Conservation (phyloP, 2,888 invertebrate species). For the Glaucopsyche alexis region DNA sequence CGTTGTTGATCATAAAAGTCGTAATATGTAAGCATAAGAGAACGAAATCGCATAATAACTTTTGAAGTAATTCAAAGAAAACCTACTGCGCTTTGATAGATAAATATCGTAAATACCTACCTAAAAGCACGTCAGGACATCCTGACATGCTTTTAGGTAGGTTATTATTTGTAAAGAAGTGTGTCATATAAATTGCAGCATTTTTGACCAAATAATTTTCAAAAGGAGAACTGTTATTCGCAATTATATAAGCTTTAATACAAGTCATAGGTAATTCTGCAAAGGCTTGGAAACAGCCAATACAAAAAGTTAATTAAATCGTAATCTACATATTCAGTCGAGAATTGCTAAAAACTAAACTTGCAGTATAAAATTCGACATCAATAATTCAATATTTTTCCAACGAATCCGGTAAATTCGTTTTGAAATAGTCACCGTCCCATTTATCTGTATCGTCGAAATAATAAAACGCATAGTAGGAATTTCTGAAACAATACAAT, state of each 20-base stretch:
- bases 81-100: no score
- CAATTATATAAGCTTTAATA: no score
- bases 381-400: neutral
- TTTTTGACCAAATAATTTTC: no score
- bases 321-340: neutral
- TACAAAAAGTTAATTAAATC: neutral
- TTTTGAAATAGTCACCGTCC: neutral
- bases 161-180: no score
- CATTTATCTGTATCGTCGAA: conserved; percentile 32
- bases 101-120: no score
- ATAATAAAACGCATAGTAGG: conserved; percentile 29
- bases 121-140: no score
- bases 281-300: neutral
- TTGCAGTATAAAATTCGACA: neutral
- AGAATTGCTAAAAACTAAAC: neutral
- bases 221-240: no score
- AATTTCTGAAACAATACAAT: conserved; percentile 25
- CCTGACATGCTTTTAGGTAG: no score
- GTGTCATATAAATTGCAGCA: no score
- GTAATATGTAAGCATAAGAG: conserved; percentile 1
- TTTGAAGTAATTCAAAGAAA: no score
- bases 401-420: neutral
- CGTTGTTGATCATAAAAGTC: conserved; percentile 28
- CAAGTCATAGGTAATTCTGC: no score
- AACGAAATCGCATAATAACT: no score